A percentile compares a stretch with the other conserved stretches of the same genome.
Conservation (phyloP, 2,113 vertebrate genomes). For the Sebastes schlegelii region DNA sequence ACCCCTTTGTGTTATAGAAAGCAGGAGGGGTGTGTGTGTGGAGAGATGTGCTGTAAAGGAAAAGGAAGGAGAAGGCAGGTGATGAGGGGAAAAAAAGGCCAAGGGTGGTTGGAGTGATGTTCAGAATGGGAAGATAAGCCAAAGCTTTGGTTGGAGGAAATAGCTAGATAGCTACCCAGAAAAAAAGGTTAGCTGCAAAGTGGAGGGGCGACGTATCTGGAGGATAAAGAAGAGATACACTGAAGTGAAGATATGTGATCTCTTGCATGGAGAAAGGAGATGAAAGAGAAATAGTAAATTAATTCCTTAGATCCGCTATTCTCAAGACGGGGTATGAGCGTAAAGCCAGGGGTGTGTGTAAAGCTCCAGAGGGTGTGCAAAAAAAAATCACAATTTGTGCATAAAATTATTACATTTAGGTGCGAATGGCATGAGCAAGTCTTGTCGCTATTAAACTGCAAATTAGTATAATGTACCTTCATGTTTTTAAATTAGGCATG, state of each 20-base stretch:
- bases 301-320: slow-evolving; percentile 64
- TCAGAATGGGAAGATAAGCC: slow-evolving; percentile 35
- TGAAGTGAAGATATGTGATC: slow-evolving; percentile 40
- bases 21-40: not conserved
- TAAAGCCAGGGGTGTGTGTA: slow-evolving; percentile 35
- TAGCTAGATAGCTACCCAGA: slow-evolving; percentile 17
- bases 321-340: slow-evolving; percentile 33
- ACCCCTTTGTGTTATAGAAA: slow-evolving; percentile 38
- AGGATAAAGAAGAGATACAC: slow-evolving; percentile 15
- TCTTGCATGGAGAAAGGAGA: slow-evolving; percentile 35
- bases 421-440: not conserved
- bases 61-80: slow-evolving; percentile 6
- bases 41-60: not conserved
- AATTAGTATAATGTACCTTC: slow-evolving; percentile 17
- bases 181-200: slow-evolving; percentile 22
- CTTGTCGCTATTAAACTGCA: slow-evolving; percentile 5
- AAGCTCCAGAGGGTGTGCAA: slow-evolving; percentile 41
- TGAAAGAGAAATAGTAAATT: slow-evolving; percentile 60
- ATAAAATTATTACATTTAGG: slow-evolving; percentile 14
- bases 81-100: slow-evolving; percentile 18
- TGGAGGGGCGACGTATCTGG: slow-evolving; percentile 25
- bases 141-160: slow-evolving; percentile 38
- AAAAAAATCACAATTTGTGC: slow-evolving; percentile 12
- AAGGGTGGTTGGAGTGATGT: slow-evolving; percentile 8
- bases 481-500: slow-evolving; percentile 17